These are phyloP conservation scores for Coenonympha arcania DNA, from an alignment of 2,888 invertebrate species.

Conservation along the genomic window DNA sequence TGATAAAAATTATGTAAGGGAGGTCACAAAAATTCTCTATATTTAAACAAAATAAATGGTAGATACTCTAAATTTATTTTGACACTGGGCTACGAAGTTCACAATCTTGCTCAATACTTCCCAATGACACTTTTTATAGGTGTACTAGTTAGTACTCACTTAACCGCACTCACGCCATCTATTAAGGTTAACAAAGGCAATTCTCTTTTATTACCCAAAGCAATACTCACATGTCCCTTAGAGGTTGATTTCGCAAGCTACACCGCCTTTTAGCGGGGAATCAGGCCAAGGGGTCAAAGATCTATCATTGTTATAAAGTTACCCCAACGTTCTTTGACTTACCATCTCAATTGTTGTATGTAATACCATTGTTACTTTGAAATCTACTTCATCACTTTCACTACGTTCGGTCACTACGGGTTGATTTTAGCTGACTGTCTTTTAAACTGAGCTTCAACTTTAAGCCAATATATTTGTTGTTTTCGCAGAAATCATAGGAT, in stretches of 20 bases:
- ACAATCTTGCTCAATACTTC: too few species aligned
- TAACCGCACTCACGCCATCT: slow-evolving; percentile 5
- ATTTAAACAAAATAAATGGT: too few species aligned
- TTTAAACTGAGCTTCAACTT: not conserved
- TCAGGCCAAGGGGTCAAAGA: slow-evolving; percentile 55
- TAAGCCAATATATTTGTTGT: not conserved
- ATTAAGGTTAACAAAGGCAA: slow-evolving; percentile 22
- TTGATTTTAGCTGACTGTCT: not conserved
- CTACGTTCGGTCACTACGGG: not conserved
- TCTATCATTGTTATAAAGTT: slow-evolving; percentile 45
- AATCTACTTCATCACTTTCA: slow-evolving; percentile 8
- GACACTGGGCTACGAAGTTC: too few species aligned
- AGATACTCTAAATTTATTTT: too few species aligned
- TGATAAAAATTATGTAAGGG: too few species aligned
- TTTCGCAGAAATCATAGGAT: too few species aligned
- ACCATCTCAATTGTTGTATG: slow-evolving; percentile 4
- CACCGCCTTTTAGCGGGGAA: slow-evolving; percentile 36
- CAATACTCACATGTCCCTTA: slow-evolving; percentile 11
- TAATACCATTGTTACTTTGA: slow-evolving; percentile 4
- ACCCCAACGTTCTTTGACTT: slow-evolving; percentile 30
- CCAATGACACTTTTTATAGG: slow-evolving; percentile 7
- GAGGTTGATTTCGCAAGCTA: slow-evolving; percentile 36
- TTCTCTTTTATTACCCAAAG: slow-evolving; percentile 20
- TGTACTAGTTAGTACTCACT: too few species aligned
- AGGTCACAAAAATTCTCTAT: too few species aligned